Conservation (phyloP, 2,113 vertebrate genomes). For the Pardalotus punctatus region DNA sequence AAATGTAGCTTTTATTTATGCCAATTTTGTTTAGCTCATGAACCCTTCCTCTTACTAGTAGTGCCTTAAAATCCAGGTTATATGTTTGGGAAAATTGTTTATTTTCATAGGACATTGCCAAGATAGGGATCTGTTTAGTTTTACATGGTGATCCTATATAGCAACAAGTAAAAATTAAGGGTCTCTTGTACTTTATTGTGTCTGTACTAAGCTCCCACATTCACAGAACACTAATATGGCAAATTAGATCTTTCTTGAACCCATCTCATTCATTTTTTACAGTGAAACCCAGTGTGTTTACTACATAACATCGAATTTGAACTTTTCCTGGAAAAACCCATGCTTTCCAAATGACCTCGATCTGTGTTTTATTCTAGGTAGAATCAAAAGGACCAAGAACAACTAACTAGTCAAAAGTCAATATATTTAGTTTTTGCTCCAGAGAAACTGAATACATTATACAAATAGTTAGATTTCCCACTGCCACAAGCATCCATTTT, state of each 20-base stretch:
- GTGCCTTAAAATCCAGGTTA: background rate
- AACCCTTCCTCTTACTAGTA: background rate
- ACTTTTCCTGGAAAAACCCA: background rate
- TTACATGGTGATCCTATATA: background rate
- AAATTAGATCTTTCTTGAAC: background rate
- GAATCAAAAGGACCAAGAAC: background rate
- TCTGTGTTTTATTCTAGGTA: background rate
- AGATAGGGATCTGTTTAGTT: background rate
- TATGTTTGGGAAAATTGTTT: background rate
- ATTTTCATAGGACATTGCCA: background rate
- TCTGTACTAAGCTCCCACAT: background rate
- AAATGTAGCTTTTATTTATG: background rate
- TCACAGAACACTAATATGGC: background rate
- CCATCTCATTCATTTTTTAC: background rate
- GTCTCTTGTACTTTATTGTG: background rate
- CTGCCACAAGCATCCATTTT: constrained; percentile 1
- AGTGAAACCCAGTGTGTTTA: background rate
- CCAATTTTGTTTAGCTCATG: background rate
- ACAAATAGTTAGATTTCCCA: background rate
- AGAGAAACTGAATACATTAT: constrained; percentile 22
- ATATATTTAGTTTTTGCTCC: constrained; percentile 3
- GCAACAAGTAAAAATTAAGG: background rate
- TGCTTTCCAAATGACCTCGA: background rate
- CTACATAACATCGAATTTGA: background rate
- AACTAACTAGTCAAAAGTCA: background rate